phyloP scores from a whole-genome alignment of 1,140 invertebrate genomes.

The Caenorhabditis inopinata region DNA sequence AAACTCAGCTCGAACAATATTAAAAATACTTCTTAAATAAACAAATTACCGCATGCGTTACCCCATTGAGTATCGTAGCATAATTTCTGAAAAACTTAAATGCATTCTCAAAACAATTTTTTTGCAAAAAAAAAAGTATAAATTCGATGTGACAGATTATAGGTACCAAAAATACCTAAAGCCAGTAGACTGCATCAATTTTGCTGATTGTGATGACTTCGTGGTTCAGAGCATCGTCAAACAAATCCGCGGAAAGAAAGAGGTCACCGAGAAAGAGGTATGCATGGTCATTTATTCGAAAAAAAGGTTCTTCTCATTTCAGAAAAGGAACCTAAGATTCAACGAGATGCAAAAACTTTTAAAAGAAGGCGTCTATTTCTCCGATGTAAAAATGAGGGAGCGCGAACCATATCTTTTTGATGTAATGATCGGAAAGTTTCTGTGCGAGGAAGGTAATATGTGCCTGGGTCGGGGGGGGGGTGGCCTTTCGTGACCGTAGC shows the following conservation, averaged over 20 bases:
- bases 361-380: conserved; percentile 78
- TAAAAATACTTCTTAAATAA: too few species aligned
- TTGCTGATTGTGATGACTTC: conserved; percentile 12
- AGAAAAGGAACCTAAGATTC: conserved; percentile 78
- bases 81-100: too few species aligned
- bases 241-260: not conserved
- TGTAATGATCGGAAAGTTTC: conserved; percentile 80
- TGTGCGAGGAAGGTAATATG: conserved; percentile 76
- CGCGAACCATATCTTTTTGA: conserved; percentile 85
- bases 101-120: too few species aligned
- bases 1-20: too few species aligned
- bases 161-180: conserved; percentile 36
- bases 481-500: too few species aligned
- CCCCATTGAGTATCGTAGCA: too few species aligned
- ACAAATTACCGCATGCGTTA: too few species aligned
- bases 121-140: too few species aligned
- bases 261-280: not conserved
- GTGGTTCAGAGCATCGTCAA: conserved; percentile 13
- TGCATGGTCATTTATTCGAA: not conserved
- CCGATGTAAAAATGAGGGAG: conserved; percentile 86
- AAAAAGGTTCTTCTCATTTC: conserved; percentile 51
- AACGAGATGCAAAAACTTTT: conserved; percentile 78
- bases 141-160: too few species aligned
- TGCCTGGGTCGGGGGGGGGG: too few species aligned
- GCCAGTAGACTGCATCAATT: not conserved